Evolutionary conservation across 2,113 vertebrate species (phyloP).

Genomic region (Lepus europaeus): DNA sequence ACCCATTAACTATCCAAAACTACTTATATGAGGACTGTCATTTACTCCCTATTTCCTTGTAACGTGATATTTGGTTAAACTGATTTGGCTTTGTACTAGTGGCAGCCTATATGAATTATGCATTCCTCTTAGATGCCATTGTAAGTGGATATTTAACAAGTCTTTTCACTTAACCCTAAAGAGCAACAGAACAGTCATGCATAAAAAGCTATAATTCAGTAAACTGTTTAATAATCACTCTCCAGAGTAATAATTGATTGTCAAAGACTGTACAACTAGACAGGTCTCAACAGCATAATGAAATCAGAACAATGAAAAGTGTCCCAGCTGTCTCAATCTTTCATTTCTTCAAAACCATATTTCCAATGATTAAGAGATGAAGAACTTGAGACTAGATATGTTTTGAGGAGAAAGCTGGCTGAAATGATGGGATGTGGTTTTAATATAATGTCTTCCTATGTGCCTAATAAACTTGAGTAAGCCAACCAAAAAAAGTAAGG

Average conservation of each 20-base stretch:
- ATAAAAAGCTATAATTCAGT: conserved; percentile 73
- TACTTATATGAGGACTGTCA: conserved; percentile 51
- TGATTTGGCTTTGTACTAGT: conserved; percentile 67
- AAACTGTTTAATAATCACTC: conserved; percentile 78
- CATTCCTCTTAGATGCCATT: conserved; percentile 75
- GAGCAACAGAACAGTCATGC: conserved; percentile 59
- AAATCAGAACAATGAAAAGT: conserved; percentile 73
- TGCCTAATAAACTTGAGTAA: conserved; percentile 80
- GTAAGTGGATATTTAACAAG: conserved; percentile 79
- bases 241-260: conserved; percentile 73
- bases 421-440: conserved; percentile 73
- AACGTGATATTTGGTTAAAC: conserved; percentile 72
- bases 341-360: conserved; percentile 67
- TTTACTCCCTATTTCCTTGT: conserved; percentile 63
- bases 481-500: conserved; percentile 69
- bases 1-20: conserved; percentile 56
- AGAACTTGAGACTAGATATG: conserved; percentile 72
- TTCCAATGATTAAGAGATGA: conserved; percentile 82
- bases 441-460: conserved; percentile 71
- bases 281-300: conserved; percentile 63
- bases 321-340: conserved; percentile 70
- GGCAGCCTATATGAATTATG: conserved; percentile 80
- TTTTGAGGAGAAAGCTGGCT: conserved; percentile 74
- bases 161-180: conserved; percentile 81
- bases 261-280: conserved; percentile 56